Conservation (phyloP, 1,140 invertebrate genomes). For the Leguminivora glycinivorella region DNA sequence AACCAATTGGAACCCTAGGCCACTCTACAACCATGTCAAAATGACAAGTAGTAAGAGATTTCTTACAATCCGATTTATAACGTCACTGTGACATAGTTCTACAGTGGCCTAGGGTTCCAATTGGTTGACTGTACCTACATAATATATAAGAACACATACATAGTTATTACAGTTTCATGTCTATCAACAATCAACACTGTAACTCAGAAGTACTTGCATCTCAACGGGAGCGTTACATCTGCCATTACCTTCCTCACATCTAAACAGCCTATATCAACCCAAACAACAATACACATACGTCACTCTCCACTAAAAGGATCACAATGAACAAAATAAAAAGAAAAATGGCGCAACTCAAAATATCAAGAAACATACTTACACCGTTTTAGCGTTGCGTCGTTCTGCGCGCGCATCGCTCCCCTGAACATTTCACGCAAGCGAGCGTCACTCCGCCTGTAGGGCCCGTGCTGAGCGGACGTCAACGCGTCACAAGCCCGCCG, state of each 20-base stretch:
- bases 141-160: neutral
- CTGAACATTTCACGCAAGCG: conserved; percentile 7
- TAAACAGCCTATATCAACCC: neutral
- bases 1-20: too few species aligned
- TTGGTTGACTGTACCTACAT: too few species aligned
- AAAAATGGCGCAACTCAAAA: neutral
- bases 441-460: conserved; percentile 61
- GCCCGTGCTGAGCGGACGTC: conserved; percentile 63
- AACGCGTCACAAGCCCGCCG: conserved; percentile 23
- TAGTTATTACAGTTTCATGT: neutral
- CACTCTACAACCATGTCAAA: too few species aligned
- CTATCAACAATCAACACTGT: neutral
- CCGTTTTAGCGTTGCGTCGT: neutral
- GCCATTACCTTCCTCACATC: neutral
- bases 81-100: too few species aligned
- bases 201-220: conserved; percentile 1
- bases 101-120: too few species aligned
- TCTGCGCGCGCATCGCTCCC: conserved; percentile 19
- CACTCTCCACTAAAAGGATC: neutral
- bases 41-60: too few species aligned
- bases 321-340: neutral
- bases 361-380: neutral
- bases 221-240: conserved; percentile 11
- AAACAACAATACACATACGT: neutral
- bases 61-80: too few species aligned